A percentile compares a stretch with the other conserved stretches of the same genome.
Conservation (phyloP, 2,113 vertebrate species). For the Poecilia latipinna region DNA sequence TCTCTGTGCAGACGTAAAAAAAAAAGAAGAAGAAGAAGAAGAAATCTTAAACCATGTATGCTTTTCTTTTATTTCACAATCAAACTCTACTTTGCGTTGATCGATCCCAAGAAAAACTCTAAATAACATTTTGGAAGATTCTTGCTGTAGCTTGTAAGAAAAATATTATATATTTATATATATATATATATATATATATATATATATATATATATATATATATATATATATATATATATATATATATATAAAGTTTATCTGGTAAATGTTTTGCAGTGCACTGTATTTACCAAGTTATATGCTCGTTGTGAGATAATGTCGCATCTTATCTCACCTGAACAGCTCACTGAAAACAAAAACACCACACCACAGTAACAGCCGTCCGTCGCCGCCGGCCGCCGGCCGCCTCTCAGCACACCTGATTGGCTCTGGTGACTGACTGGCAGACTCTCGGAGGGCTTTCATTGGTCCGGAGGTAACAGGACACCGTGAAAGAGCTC, state of each 20-base stretch:
- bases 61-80: not conserved
- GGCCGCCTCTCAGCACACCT: conserved; percentile 21
- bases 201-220: no score
- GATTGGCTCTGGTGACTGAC: conserved; percentile 52
- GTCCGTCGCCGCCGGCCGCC: conserved; percentile 53
- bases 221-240: no score
- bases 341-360: conserved; percentile 68
- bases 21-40: no score
- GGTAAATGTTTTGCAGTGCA: not conserved
- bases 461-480: conserved; percentile 50
- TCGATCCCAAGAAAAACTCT: not conserved
- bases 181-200: no score
- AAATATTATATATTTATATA: no score
- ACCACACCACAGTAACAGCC: conserved; percentile 72
- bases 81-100: not conserved
- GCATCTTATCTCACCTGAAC: conserved; percentile 25
- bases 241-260: not conserved
- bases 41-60: no score
- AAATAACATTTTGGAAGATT: no score
- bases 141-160: not conserved
- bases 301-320: conserved; percentile 32
- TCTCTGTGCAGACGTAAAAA: no score
- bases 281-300: not conserved
- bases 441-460: not conserved
- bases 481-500: conserved; percentile 18